Evolutionary conservation across 2,797 vertebrate species (phyloP), one percentile per base, ranked within the genome.

Genomic region (Xiphorhynchus erythropygius): DNA sequence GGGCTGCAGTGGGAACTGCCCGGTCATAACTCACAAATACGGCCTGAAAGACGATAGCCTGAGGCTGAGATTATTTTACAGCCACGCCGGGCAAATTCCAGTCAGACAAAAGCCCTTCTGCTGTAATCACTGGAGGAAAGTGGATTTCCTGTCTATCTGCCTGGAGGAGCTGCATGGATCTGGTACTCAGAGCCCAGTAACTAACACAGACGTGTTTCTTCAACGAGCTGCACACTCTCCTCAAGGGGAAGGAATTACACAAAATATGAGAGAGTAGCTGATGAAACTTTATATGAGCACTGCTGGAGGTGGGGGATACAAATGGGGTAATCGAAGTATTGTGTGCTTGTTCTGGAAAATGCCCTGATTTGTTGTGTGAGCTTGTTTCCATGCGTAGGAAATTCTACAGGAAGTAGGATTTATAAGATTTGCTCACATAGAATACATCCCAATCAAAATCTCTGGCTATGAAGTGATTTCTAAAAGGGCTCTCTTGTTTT

Each of bases 141-240:
- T 95, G 97, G 96, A 97, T 98, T 98, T 98, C 98, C 98, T 98
- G 98, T 97, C 97, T 95, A 83, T 91, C 67, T 85, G 70, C 73
- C 79, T 8, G 0, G 41, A 63, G 68, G 71, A 47, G 88, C 56
- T 69, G 22, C 41, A 10, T 12, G 24, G 71, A 76, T 85, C 23
- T 69, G 18, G 35, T 0, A 1, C 2, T 13, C 69, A 4, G 80
- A 63, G 67, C 3, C 46, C 62, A 25, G 69, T 28, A 41, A 22
- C 84, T 57, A 23, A 41, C 0, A 5, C 84, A 90, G 78, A 53
- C 21, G 1, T 18, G 8, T 79, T 89, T 87, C 94, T 82, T 57
- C 49, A 56, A 71, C 21, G 56, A 84, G 78, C 56, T 64, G 14
- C 21, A 33, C 13, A 0, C 25, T n/a, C 37, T 5, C 82, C 77